Percentiles rank a stretch among this genome's conserved stretches.
phyloP scores from a whole-genome alignment of 2,113 vertebrate species.

The Tyto alba region DNA sequence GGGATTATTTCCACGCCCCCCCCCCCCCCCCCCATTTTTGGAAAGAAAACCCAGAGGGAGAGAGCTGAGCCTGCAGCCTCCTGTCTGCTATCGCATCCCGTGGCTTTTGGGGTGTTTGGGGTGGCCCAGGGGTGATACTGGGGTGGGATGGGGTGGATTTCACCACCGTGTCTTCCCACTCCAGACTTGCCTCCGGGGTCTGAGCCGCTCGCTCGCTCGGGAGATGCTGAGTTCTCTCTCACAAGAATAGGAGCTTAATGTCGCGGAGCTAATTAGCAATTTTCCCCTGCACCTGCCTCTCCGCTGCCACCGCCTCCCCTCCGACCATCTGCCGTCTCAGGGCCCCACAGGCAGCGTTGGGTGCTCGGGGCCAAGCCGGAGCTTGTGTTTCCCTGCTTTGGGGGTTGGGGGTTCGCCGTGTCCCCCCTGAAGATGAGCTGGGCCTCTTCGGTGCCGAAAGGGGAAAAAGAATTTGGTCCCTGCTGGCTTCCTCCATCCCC shows the following conservation, averaged over 20 bases:
- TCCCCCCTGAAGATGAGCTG: background rate
- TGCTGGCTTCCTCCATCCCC: background rate
- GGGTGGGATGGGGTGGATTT: background rate
- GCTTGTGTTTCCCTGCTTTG: background rate
- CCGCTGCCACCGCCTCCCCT: background rate
- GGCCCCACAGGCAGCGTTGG: background rate
- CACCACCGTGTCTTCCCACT: background rate
- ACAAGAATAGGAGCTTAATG: slow-evolving; percentile 50
- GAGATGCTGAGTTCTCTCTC: background rate
- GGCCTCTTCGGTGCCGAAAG: background rate
- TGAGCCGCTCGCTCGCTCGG: accelerated
- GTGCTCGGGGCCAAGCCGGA: accelerated
- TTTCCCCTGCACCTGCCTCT: slow-evolving; percentile 67
- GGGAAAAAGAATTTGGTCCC: background rate
- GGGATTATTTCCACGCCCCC: accelerated
- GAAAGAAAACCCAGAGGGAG: background rate
- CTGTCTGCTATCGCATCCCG: background rate
- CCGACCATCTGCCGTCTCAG: slow-evolving; percentile 62
- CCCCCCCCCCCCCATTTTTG: accelerated
- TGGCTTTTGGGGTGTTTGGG: background rate
- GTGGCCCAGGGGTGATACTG: accelerated
- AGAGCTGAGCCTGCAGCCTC: background rate
- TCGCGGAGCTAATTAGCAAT: slow-evolving; percentile 41
- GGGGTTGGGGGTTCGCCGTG: background rate
- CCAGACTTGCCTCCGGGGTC: background rate